These are phyloP conservation scores for Hydropotes inermis DNA, from an alignment of 2,113 vertebrate species.

Conservation along the genomic window DNA sequence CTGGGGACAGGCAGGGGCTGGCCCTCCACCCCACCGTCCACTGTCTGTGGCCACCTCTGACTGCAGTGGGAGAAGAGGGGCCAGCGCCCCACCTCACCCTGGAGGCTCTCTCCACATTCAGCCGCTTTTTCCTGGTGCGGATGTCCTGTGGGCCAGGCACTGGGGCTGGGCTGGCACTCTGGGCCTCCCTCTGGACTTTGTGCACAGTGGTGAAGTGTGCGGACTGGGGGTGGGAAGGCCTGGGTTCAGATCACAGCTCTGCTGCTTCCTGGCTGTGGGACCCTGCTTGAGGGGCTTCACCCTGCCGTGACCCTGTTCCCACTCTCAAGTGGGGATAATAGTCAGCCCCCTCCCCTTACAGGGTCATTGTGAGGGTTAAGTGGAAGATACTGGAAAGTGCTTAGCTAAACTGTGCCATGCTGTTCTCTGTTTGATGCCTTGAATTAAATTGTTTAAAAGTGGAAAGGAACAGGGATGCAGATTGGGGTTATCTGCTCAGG, in stretches of 20 bases:
- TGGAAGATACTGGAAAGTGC: no score
- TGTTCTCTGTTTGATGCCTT: rapidly evolving
- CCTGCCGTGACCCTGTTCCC: neutral
- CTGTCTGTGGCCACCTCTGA: neutral
- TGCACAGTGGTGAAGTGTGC: no score
- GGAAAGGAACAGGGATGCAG: neutral
- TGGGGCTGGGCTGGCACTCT: neutral
- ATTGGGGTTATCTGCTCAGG: neutral
- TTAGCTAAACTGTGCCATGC: no score
- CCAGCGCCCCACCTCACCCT: rapidly evolving
- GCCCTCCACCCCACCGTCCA: neutral
- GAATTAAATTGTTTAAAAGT: neutral
- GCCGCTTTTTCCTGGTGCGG: neutral
- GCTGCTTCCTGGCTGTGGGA: neutral
- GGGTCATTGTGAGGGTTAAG: neutral
- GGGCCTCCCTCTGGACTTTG: neutral
- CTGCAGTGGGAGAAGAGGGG: neutral
- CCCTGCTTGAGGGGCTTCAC: neutral
- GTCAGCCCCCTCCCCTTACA: rapidly evolving
- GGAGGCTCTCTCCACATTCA: neutral
- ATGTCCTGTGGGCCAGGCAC: rapidly evolving
- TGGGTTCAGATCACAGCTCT: neutral
- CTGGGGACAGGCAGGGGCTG: no score
- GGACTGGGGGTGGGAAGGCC: neutral
- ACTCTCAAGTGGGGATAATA: neutral